Conservation (phyloP, 2,797 vertebrate genomes). For the Lepidocolaptes lacrymiger region DNA sequence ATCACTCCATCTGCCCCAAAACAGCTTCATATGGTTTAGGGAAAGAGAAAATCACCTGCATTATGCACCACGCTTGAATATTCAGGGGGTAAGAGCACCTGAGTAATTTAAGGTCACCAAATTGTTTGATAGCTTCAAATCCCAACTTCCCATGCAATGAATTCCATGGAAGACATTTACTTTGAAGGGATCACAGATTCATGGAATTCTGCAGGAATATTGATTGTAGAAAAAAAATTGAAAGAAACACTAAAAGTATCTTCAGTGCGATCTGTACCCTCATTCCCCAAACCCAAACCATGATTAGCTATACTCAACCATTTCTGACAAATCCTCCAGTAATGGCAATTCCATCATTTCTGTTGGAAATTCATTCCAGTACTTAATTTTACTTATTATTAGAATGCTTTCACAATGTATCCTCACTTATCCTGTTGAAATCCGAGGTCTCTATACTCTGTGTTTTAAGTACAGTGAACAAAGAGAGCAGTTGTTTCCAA, state of each 20-base stretch:
- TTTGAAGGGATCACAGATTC: not conserved
- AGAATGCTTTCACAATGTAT: not conserved
- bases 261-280: not conserved
- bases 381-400: not conserved
- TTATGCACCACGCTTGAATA: not conserved
- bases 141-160: not conserved
- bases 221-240: not conserved
- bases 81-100: not conserved
- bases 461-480: not conserved
- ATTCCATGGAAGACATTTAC: not conserved
- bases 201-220: not conserved
- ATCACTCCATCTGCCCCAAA: not conserved
- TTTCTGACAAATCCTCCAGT: not conserved
- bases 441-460: not conserved
- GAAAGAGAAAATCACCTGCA: not conserved
- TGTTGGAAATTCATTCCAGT: not conserved
- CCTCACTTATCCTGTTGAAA: not conserved
- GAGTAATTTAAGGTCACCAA: not conserved
- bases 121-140: not conserved
- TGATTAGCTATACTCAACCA: not conserved
- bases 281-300: not conserved
- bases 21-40: not conserved
- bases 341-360: not conserved
- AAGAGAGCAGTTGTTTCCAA: not conserved
- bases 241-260: not conserved